phyloP scores from a whole-genome alignment of 2,888 invertebrate species.

The Nebria salina region DNA sequence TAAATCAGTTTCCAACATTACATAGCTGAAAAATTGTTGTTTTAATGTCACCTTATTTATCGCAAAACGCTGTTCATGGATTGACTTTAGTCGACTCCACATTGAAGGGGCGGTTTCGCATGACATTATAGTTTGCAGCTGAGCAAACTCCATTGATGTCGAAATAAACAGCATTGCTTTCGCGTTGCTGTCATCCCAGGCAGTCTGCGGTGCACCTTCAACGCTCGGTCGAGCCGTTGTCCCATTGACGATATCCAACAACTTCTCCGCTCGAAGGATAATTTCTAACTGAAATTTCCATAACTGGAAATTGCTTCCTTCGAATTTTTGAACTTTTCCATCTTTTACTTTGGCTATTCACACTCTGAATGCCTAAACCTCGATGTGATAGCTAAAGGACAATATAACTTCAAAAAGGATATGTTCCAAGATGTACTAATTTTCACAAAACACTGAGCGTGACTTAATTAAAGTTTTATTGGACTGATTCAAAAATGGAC shows the following conservation, averaged over 20 bases:
- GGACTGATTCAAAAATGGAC: too few species aligned
- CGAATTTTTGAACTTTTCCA: conserved; percentile 47
- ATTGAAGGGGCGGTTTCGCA: conserved; percentile 41
- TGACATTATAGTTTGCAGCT: conserved; percentile 33
- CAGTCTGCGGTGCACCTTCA: neutral
- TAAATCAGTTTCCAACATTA: conserved; percentile 29
- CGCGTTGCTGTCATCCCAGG: conserved; percentile 32
- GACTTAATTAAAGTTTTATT: too few species aligned
- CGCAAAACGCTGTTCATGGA: conserved; percentile 46
- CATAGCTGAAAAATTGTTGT: conserved; percentile 44
- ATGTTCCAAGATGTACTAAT: neutral
- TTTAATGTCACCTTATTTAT: conserved; percentile 48
- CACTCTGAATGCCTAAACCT: neutral
- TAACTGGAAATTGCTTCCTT: conserved; percentile 50
- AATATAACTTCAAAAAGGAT: neutral
- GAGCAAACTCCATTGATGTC: conserved; percentile 40
- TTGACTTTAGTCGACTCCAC: conserved; percentile 44
- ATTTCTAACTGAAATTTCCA: conserved; percentile 51
- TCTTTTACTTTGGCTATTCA: neutral
- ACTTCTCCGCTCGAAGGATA: conserved; percentile 48
- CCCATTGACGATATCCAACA: conserved; percentile 30
- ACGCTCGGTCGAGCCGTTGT: neutral
- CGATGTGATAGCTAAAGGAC: neutral
- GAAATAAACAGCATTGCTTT: conserved; percentile 43
- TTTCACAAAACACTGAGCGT: neutral